These are phyloP conservation scores for Tinamus major DNA, from an alignment of 2,797 vertebrate genomes.

Conservation along the genomic window DNA sequence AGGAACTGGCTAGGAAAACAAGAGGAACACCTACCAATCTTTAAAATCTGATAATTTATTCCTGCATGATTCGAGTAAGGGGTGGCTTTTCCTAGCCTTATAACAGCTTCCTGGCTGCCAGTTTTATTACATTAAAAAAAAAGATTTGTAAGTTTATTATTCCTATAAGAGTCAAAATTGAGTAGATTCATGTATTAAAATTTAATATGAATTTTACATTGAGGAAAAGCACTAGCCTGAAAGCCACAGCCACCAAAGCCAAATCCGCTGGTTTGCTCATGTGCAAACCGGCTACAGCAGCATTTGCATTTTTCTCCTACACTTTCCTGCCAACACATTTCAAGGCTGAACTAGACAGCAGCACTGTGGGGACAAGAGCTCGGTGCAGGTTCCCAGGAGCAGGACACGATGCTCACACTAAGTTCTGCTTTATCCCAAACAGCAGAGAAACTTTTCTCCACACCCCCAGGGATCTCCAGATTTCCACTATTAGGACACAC, in stretches of 20 bases:
- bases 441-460: neutral
- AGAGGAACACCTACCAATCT: neutral
- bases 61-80: constrained; percentile 1
- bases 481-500: neutral
- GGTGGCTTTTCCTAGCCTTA: neutral
- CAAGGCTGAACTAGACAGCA: neutral
- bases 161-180: neutral
- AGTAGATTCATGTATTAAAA: neutral
- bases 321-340: neutral
- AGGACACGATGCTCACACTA: neutral
- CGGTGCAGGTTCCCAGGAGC: neutral
- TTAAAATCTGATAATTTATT: constrained; percentile 19
- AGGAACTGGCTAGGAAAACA: constrained; percentile 7
- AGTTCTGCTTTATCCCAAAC: neutral
- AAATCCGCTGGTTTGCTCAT: neutral
- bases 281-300: neutral
- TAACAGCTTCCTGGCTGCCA: neutral
- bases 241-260: neutral
- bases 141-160: neutral
- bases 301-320: neutral
- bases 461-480: neutral
- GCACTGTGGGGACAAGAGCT: neutral
- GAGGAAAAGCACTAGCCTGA: neutral
- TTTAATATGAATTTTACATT: neutral
- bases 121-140: neutral